Conservation (phyloP, 2,888 invertebrate genomes). For the Hypselothyrea guttata region DNA sequence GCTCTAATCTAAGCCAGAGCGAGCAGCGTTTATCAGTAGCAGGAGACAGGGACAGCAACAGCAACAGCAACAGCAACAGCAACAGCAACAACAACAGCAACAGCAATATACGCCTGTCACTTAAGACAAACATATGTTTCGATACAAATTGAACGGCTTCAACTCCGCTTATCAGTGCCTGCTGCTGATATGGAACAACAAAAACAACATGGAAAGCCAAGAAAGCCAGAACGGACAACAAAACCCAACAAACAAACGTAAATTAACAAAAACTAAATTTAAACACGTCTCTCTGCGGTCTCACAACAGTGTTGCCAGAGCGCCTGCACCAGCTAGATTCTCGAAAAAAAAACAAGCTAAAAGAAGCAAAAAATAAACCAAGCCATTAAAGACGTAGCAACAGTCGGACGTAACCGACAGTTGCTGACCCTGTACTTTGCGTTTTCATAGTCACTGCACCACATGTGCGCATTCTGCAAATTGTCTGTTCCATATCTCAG, state of each 20-base stretch:
- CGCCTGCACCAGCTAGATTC: too few relatives aligned
- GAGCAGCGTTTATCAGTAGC: conserved; percentile 32
- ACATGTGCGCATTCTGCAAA: too few relatives aligned
- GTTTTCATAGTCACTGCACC: too few relatives aligned
- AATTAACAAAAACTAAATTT: conserved; percentile 74
- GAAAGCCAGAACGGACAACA: conserved; percentile 36
- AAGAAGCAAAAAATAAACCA: too few relatives aligned
- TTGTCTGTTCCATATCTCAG: too few relatives aligned
- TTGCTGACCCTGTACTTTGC: too few relatives aligned
- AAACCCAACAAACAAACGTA: conserved; percentile 57
- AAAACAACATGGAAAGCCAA: conserved; percentile 28
- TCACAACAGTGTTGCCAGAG: too few relatives aligned
- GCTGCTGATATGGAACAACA: conserved; percentile 43
- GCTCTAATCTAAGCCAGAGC: conserved; percentile 25
- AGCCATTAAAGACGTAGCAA: too few relatives aligned
- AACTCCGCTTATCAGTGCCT: conserved; percentile 60
- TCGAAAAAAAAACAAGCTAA: too few relatives aligned
- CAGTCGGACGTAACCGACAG: too few relatives aligned
- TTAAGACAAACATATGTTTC: conserved; percentile 71
- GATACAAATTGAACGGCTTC: conserved; percentile 64
- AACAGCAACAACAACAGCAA: conserved; percentile 21
- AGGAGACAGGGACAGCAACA: conserved; percentile 9
- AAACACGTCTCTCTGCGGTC: conserved; percentile 69
- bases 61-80: neutral
- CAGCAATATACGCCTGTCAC: conserved; percentile 69